phyloP scores from a whole-genome alignment of 2,113 vertebrate species.

The Calypte anna region DNA sequence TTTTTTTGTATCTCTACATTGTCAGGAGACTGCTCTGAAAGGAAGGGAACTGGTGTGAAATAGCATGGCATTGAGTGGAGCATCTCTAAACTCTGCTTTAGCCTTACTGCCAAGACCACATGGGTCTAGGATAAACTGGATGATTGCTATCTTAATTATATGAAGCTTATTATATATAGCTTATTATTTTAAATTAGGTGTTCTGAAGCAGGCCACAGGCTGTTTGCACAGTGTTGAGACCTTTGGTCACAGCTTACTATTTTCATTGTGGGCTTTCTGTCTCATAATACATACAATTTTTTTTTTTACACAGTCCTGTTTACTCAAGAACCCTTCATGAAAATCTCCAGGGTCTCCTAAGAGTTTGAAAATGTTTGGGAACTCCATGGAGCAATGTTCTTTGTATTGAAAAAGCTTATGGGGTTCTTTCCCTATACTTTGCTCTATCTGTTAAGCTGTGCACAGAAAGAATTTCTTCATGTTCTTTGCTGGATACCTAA shows the following conservation, averaged over 20 bases:
- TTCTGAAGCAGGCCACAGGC: background rate
- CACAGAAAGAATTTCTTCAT: background rate
- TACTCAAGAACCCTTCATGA: background rate
- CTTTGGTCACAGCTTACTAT: background rate
- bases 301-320: background rate
- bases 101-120: background rate
- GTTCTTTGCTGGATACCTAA: background rate
- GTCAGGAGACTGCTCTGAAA: background rate
- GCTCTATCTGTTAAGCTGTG: background rate
- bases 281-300: background rate
- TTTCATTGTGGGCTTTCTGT: background rate
- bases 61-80: background rate
- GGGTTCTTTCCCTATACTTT: background rate
- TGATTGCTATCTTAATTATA: background rate
- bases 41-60: background rate
- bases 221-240: background rate
- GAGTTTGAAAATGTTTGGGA: background rate
- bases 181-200: background rate
- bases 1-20: background rate
- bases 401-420: background rate
- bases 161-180: background rate
- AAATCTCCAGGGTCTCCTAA: background rate
- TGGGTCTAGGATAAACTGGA: background rate
- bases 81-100: background rate
- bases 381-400: background rate